phyloP scores from a whole-genome alignment of 2,113 vertebrate species.

The Tenrec ecaudatus region DNA sequence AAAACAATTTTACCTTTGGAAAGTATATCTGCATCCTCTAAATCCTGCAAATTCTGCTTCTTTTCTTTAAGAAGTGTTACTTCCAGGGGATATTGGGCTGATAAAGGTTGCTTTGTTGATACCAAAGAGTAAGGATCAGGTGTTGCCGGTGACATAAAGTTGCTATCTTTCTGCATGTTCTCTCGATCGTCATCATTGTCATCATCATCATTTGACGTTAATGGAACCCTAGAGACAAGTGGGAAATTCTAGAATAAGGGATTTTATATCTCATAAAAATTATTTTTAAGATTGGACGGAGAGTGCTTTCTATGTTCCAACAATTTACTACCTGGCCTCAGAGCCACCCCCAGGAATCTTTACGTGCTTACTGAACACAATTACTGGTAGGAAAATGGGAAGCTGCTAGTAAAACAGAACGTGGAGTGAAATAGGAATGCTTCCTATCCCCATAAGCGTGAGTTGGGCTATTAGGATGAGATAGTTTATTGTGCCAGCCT shows the following conservation, averaged over 20 bases:
- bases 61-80: constrained; percentile 67
- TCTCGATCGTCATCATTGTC: constrained; percentile 55
- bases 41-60: constrained; percentile 66
- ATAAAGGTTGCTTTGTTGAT: constrained; percentile 55
- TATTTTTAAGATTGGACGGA: constrained; percentile 40
- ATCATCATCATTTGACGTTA: constrained; percentile 72
- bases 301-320: background rate
- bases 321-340: constrained; percentile 39
- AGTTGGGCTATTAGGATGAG: background rate
- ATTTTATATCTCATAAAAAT: constrained; percentile 54
- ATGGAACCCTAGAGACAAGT: constrained; percentile 69
- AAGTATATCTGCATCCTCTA: constrained; percentile 57
- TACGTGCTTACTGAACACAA: constrained; percentile 23
- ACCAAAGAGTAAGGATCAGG: constrained; percentile 28
- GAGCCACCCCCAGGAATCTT: background rate
- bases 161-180: constrained; percentile 38
- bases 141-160: constrained; percentile 3
- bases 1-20: constrained; percentile 79
- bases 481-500: too few relatives aligned
- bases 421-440: background rate
- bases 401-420: constrained; percentile 21
- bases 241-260: constrained; percentile 58
- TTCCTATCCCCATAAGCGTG: background rate
- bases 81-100: constrained; percentile 53
- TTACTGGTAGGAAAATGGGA: background rate